These are phyloP conservation scores for Periophthalmus magnuspinnatus DNA, from an alignment of 2,797 vertebrate species.

Conservation along the genomic window DNA sequence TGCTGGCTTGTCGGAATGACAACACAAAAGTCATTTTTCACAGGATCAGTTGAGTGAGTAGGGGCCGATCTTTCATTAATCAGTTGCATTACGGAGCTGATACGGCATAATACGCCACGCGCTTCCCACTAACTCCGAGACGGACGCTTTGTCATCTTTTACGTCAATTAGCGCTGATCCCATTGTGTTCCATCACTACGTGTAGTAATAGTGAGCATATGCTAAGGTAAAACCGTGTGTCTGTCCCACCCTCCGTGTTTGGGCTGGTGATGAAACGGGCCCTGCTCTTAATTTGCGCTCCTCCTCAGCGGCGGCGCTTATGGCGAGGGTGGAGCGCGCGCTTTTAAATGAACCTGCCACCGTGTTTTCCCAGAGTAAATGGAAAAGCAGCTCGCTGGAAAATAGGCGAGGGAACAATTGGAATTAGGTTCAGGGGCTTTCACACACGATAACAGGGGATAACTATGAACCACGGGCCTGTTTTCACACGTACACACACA, in stretches of 20 bases:
- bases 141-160: conserved; percentile 99
- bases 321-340: conserved; percentile 88
- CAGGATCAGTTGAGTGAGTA: conserved; percentile 92
- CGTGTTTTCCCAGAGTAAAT: conserved; percentile 97
- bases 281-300: conserved; percentile 96
- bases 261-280: conserved; percentile 87
- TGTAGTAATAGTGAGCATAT: conserved; percentile 98
- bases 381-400: conserved; percentile 97
- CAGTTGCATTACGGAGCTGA: conserved; percentile 96
- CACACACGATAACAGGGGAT: conserved; percentile 91
- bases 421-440: conserved; percentile 94
- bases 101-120: conserved; percentile 93
- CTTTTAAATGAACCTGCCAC: conserved; percentile 96
- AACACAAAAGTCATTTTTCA: conserved; percentile 99
- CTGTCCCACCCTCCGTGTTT: conserved; percentile 85
- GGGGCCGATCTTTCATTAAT: conserved; percentile 98
- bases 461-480: conserved; percentile 85
- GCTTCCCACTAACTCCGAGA: conserved; percentile 97
- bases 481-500: conserved; percentile 42
- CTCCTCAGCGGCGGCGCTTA: conserved; percentile 86
- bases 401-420: conserved; percentile 84
- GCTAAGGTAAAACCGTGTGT: conserved; percentile 89
- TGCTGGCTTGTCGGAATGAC: conserved; percentile 95
- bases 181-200: conserved; percentile 97
- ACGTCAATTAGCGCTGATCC: conserved; percentile 98